These are phyloP conservation scores for Junonia oenone DNA, from an alignment of 2,888 invertebrate species.

Conservation along the genomic window DNA sequence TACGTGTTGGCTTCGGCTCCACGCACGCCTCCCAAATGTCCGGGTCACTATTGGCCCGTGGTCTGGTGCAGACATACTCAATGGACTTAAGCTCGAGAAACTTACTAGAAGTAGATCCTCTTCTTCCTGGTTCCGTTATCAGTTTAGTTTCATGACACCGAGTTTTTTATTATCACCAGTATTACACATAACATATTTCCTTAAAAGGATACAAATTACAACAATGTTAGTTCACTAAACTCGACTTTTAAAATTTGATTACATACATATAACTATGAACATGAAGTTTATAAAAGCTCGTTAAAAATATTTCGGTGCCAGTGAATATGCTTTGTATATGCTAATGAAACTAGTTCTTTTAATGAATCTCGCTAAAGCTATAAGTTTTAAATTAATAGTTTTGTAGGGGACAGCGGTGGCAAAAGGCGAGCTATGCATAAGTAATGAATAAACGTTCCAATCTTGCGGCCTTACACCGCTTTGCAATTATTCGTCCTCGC, in stretches of 20 bases:
- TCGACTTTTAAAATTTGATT: not conserved
- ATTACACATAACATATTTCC: too few relatives aligned
- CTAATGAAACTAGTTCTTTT: not conserved
- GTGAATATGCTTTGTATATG: not conserved
- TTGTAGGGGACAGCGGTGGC: not conserved
- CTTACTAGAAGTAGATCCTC: too few relatives aligned
- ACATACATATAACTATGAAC: too few relatives aligned
- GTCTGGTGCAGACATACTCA: too few relatives aligned
- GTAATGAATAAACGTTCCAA: slow-evolving; percentile 17
- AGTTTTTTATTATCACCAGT: not conserved
- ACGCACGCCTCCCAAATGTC: too few relatives aligned
- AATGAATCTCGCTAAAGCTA: not conserved
- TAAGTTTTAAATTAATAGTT: not conserved
- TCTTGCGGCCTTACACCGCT: slow-evolving; percentile 21
- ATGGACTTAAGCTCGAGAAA: too few relatives aligned
- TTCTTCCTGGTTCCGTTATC: too few relatives aligned
- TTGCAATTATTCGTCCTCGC: slow-evolving; percentile 20
- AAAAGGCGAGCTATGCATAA: slow-evolving; percentile 19
- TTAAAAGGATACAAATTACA: not conserved
- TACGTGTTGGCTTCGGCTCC: too few relatives aligned
- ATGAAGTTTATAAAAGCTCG: too few relatives aligned
- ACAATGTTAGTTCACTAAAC: not conserved
- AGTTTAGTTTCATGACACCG: not conserved
- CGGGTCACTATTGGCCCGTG: too few relatives aligned
- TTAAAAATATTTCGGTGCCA: too few relatives aligned